Evolutionary conservation across 2,113 vertebrate genomes (phyloP), one percentile per base, ranked within the genome.

Genomic region (Phylloscopus trochiloides): DNA sequence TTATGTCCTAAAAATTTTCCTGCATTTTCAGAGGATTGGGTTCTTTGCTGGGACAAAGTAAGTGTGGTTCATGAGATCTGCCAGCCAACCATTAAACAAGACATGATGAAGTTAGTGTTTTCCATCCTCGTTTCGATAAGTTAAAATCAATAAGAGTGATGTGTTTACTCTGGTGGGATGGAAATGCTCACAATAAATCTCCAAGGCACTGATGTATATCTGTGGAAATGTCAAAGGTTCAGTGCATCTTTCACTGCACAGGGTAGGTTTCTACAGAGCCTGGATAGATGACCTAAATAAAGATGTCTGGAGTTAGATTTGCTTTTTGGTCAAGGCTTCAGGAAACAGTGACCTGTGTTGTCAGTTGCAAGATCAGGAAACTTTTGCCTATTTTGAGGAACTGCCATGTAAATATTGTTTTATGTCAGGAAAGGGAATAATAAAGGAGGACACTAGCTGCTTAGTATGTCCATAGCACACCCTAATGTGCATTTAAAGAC

Each of bases 181-280:
- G 77, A 88, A 92, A 88, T 34, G 76, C 15, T 91, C 76, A 22
- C 54, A 66, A 66, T 91, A 57, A 88, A 82, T 96, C 84, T 91
- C 48, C 10, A 17, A 68, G 68, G 62, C 59, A 55, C 48, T 62
- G 92, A 68, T 87, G 48, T 83, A 21, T 83, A 57, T 85, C 86
- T 59, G 50, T 42, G 57, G 62, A 96, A 94, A 92, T 91, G 86
- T 92, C 77, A 94, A 76, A 88, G 72, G 86, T 90, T 89, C 91
- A 65, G 61, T 14, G 21, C 50, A 81, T 88, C 77, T 75, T 31
- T 93, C 70, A n/a, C 22, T 93, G 55, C 63, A 70, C 52, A 19
- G 66, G 58, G 19, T 21, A n/a, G 29, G 6, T 87, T 81, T 86
- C 50, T 50, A 17, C 38, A 52, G 57, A 68, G 18, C 40, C 36